Evolutionary conservation across 2,113 vertebrate species (phyloP).

Genomic region (Esox niger): DNA sequence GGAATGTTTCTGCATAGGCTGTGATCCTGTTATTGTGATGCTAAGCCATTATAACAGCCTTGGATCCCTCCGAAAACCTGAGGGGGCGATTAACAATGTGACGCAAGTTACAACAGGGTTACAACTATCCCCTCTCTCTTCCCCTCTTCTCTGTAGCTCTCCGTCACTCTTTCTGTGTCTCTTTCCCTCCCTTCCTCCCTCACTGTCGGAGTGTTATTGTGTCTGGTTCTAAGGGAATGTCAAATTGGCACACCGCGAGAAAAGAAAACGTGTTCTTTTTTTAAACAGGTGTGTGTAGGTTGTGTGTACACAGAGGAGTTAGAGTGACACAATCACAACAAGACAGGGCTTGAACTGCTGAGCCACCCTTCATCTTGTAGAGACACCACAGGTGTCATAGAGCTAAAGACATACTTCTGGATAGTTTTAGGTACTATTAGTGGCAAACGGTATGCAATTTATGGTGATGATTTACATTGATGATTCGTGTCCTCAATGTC

Average conservation of each 20-base stretch:
- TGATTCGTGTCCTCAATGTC: too few species aligned
- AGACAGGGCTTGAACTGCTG: conserved; percentile 49
- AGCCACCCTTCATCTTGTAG: too few species aligned
- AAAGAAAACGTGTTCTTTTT: conserved; percentile 40
- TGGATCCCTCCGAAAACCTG: background rate
- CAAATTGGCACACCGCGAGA: conserved; percentile 21
- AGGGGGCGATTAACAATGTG: background rate
- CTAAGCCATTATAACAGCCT: conserved; percentile 15
- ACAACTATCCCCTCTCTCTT: background rate
- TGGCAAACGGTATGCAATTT: too few species aligned
- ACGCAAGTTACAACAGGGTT: conserved; percentile 15
- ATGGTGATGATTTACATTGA: too few species aligned
- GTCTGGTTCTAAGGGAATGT: conserved; percentile 33
- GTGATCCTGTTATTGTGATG: background rate
- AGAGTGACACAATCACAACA: conserved; percentile 36
- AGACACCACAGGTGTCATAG: too few species aligned
- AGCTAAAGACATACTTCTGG: too few species aligned
- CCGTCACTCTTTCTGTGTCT: too few species aligned
- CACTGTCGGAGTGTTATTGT: conserved; percentile 5
- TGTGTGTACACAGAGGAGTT: conserved; percentile 1
- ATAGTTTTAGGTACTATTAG: too few species aligned
- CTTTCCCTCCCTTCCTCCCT: background rate
- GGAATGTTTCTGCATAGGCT: background rate
- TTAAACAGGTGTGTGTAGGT: conserved; percentile 42
- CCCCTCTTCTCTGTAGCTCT: background rate